Conservation (phyloP, 2,113 vertebrate genomes). For the Mixornis gularis region DNA sequence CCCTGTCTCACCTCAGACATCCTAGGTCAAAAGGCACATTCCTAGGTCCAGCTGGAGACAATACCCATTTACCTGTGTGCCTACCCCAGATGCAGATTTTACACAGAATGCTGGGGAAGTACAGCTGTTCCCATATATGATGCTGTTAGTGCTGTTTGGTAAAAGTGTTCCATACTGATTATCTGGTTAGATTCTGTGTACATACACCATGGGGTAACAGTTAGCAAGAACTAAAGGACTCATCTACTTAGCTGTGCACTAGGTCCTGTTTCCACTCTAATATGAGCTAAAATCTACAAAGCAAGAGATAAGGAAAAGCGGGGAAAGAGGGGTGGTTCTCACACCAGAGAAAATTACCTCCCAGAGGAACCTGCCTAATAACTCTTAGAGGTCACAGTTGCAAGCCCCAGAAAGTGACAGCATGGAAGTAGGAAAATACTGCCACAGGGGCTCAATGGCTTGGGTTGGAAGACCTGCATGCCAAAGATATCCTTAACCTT, state of each 20-base stretch:
- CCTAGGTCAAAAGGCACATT: neutral
- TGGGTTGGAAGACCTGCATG: neutral
- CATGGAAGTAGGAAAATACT: neutral
- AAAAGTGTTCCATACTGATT: neutral
- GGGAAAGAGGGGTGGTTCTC: neutral
- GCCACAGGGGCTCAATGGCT: neutral
- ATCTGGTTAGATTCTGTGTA: neutral
- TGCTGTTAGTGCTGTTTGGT: neutral
- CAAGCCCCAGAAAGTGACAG: neutral
- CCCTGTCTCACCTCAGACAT: neutral
- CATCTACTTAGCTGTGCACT: neutral
- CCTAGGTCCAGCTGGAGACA: neutral
- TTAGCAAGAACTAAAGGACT: neutral
- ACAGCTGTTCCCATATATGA: neutral
- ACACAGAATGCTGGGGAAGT: neutral
- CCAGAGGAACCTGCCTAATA: neutral
- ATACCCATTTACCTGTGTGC: neutral
- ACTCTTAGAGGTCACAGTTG: neutral
- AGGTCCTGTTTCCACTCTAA: neutral
- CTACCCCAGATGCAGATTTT: neutral
- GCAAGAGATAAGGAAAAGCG: neutral
- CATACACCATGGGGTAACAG: neutral
- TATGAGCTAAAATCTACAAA: neutral
- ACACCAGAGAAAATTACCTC: neutral
- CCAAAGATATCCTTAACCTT: neutral